Evolutionary conservation across 2,797 vertebrate species (phyloP), one percentile per base, ranked within the genome.

Genomic region (Lepidocolaptes lacrymiger): DNA sequence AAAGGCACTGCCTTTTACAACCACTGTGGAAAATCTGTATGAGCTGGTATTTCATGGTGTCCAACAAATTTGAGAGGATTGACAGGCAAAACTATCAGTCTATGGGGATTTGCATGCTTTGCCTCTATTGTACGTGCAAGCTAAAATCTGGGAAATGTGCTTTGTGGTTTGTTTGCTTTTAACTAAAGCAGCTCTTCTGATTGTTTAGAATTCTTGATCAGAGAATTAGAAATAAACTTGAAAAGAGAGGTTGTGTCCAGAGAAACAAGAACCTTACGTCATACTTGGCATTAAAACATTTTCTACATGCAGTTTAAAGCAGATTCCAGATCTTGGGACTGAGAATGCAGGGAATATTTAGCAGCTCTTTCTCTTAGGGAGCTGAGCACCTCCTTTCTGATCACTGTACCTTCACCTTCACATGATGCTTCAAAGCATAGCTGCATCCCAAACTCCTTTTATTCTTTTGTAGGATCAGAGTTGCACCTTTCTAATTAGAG

Each of bases 11-110:
- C 17, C 46, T 64, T 48, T 18, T 52, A 19, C 8, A 59, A 16
- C 13, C 7, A 2, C 14, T 10, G 10, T 23, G 49, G 37, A 30
- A 77, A 73, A 8, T 5, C 12, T 10, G 0, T 2, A 1, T 1
- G 2, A 4, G 34, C 32, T 62, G 36, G 5, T 24, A 3, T n/a
- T 26, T 64, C 27, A 1, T 15, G 23, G 12, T 52, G 46, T 18
- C 44, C 34, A n/a, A 3, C 1, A 39, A 55, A 26, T 56, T 44
- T 10, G 43, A 28, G 19, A 22, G 62, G 19, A 14, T 2, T 23
- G 17, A 27, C 6, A 51, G 30, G 5, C 7, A 14, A 61, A 61
- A 24, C 12, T 6, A 12, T 12, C 12, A 4, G 3, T 63, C 27
- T 34, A 13, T 24, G 37, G 13, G 30, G 48, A 4, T 11, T 88